These are phyloP conservation scores for Hemibagrus wyckioides DNA, from an alignment of 2,113 vertebrate species.

Conservation along the genomic window DNA sequence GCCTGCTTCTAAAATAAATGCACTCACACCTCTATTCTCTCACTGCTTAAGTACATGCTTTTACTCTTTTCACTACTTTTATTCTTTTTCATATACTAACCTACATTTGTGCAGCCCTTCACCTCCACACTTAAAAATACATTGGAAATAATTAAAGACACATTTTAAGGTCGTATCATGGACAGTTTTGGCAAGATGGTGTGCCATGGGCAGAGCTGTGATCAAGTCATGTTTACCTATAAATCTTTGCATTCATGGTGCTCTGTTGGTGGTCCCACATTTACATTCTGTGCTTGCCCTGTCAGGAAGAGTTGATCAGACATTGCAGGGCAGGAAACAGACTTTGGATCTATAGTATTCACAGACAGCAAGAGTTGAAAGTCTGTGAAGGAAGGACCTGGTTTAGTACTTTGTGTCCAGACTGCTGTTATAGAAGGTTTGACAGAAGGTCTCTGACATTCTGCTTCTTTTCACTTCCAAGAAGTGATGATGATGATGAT, in stretches of 20 bases:
- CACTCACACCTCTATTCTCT: conserved; percentile 10
- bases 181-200: conserved; percentile 21
- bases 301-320: neutral
- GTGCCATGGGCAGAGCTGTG: conserved; percentile 22
- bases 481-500: conserved; percentile 41
- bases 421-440: conserved; percentile 28
- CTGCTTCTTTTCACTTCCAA: conserved; percentile 45
- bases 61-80: conserved; percentile 27
- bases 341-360: conserved; percentile 12
- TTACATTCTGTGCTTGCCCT: conserved; percentile 38
- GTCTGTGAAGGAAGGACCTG: conserved; percentile 33
- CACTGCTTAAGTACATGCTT: conserved; percentile 18
- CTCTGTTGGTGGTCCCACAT: conserved; percentile 45
- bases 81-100: conserved; percentile 18
- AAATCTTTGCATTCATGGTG: conserved; percentile 50
- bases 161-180: conserved; percentile 9
- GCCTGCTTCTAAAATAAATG: conserved; percentile 15
- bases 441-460: conserved; percentile 43
- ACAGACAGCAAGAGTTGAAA: conserved; percentile 8
- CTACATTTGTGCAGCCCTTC: conserved; percentile 18
- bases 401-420: conserved; percentile 31
- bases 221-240: conserved; percentile 47
- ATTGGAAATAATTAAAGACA: conserved; percentile 22
- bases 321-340: conserved; percentile 28
- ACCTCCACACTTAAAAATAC: conserved; percentile 7